Base-by-base conservation (phyloP, 2,888 invertebrate species). In the Yponomeuta cagnagella region DNA sequence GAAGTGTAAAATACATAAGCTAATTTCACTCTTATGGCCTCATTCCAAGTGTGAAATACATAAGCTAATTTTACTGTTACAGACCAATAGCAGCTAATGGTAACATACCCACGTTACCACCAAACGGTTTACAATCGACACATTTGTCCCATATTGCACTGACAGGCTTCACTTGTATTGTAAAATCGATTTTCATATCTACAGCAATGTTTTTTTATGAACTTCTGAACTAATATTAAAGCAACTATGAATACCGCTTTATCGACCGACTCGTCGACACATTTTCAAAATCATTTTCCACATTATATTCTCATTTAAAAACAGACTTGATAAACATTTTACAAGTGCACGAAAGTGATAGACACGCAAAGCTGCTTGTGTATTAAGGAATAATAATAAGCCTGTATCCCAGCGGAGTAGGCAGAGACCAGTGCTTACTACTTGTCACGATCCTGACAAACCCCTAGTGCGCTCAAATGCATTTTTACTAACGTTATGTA, bases 1-100 rank as follows among this genome's bases (percentile, higher is more conserved):
- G 31, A 76, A 74, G 76, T 75, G 74, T 74, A 75, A 77, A 79
- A 72, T 79, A 79, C 80, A 81, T 82, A 80, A 82, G 74, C 74
- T 75, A 73, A 76, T 76, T 23, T 23, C 1, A 23, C 78, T 76
- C 23, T 23, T 23, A 23, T 31, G 5, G 52, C 30, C 30, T 31
- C 12, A 30, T 3, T 30, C 10, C 48, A 76, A 74, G 76, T 75
- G 74, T 74, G 76, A 77, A 79, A 72, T 79, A 79, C 80, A 81
- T 82, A 80, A 82, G 74, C 74, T 75, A 73, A 76, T 76, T 23
- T 23, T 23, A 23, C 78, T 76, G 82, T 81, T 78, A 78, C 81
- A 71, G 80, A 75, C 80, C 77, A 76, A 77, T 76, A 75, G 23
- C 23, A 23, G 23, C 23, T 23, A 23, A 23, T 23, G 23, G 23